Percentiles rank a stretch among this genome's conserved stretches.
Evolutionary conservation across 2,113 vertebrate genomes (phyloP).

Genomic region (Oplegnathus fasciatus): DNA sequence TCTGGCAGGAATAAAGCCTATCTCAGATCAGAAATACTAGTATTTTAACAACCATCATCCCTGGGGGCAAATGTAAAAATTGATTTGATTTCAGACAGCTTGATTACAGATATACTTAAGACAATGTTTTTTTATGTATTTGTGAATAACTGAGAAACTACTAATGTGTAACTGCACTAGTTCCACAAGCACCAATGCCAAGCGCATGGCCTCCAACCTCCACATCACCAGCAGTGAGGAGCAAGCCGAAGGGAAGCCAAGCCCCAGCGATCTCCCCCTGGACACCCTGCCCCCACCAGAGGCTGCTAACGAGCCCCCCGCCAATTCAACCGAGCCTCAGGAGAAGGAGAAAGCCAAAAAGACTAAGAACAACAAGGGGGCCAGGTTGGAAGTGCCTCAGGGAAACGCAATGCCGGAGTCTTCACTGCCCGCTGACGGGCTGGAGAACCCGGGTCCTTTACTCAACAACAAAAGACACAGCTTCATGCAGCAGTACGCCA

Average conservation of each 20-base stretch:
- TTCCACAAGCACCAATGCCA: constrained; percentile 75
- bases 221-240: constrained; percentile 72
- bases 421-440: constrained; percentile 42
- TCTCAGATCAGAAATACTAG: neutral
- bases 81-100: neutral
- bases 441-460: constrained; percentile 65
- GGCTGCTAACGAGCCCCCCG: constrained; percentile 58
- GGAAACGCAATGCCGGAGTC: constrained; percentile 49
- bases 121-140: neutral
- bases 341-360: constrained; percentile 79
- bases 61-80: neutral
- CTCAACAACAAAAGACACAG: constrained; percentile 78
- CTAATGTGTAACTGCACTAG: constrained; percentile 44
- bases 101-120: neutral
- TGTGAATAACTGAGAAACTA: constrained; percentile 16
- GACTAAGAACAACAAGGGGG: constrained; percentile 80
- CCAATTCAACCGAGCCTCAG: constrained; percentile 55
- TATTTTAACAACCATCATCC: neutral
- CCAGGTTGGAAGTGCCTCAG: constrained; percentile 56
- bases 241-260: constrained; percentile 76
- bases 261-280: constrained; percentile 62
- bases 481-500: constrained; percentile 78
- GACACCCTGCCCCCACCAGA: constrained; percentile 70
- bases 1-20: neutral
- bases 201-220: constrained; percentile 76